Conservation (phyloP, 1,140 invertebrate genomes). For the Helicoverpa zea region DNA sequence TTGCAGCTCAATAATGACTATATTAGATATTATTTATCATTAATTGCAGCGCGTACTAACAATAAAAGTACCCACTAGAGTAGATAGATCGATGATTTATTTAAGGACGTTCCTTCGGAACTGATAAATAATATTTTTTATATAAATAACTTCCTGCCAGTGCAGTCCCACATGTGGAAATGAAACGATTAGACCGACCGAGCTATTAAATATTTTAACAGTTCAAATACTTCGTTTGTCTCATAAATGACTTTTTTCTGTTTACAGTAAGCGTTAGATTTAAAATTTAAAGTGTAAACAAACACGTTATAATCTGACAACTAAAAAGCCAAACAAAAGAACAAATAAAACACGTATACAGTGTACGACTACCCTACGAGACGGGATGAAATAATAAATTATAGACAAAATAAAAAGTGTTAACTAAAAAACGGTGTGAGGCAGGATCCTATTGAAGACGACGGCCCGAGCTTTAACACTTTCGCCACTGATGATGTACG, state of each 20-base stretch:
- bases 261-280: constrained; percentile 53
- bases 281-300: constrained; percentile 47
- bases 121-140: constrained; percentile 66
- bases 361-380: constrained; percentile 42
- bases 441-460: constrained; percentile 68
- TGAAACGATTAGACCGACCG: constrained; percentile 50
- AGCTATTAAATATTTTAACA: constrained; percentile 53
- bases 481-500: constrained; percentile 81
- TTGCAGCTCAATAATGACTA: constrained; percentile 4
- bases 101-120: constrained; percentile 63
- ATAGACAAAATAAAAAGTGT: constrained; percentile 67
- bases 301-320: constrained; percentile 55
- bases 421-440: constrained; percentile 66
- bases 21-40: constrained; percentile 45
- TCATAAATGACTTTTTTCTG: constrained; percentile 46
- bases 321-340: constrained; percentile 55
- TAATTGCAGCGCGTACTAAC: constrained; percentile 58
- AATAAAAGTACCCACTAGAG: constrained; percentile 61
- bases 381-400: constrained; percentile 66
- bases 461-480: constrained; percentile 73
- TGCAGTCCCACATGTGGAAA: constrained; percentile 61
- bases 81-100: constrained; percentile 62
- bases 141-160: constrained; percentile 60
- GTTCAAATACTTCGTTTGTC: constrained; percentile 44
- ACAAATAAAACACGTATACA: constrained; percentile 41